These are phyloP conservation scores for Platygyra sinensis DNA, from an alignment of 64 coral and sea anemone genomes.

Conservation along the genomic window DNA sequence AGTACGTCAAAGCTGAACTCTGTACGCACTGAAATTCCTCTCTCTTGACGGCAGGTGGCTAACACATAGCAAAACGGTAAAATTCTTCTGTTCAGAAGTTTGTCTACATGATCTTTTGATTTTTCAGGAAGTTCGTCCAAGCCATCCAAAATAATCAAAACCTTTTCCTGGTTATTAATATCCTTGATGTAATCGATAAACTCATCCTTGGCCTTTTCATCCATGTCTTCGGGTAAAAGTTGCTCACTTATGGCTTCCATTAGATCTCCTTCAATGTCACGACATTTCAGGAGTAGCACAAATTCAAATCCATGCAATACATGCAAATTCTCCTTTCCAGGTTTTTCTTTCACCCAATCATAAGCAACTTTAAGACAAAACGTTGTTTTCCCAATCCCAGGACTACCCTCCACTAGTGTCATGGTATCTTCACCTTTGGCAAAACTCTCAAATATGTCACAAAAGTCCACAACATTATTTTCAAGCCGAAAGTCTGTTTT, in stretches of 20 bases:
- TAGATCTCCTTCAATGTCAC: constrained; percentile 26
- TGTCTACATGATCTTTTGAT: neutral
- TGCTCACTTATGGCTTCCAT: constrained; percentile 8
- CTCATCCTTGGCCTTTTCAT: neutral
- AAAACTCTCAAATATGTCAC: neutral
- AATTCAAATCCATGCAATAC: neutral
- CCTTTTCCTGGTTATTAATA: neutral
- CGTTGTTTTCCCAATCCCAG: constrained; percentile 50
- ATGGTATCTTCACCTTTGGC: neutral
- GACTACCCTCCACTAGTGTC: constrained; percentile 28
- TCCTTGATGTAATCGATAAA: neutral
- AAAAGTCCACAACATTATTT: neutral
- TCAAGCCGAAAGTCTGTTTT: neutral
- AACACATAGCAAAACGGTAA: constrained; percentile 20
- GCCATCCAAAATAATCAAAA: constrained; percentile 25
- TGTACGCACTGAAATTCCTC: constrained; percentile 12
- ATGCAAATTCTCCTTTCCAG: neutral
- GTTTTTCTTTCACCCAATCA: constrained; percentile 23
- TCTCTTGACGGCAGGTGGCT: constrained; percentile 35
- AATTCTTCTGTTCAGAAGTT: neutral
- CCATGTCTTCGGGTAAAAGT: constrained; percentile 12
- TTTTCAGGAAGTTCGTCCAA: constrained; percentile 18
- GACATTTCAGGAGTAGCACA: constrained; percentile 27
- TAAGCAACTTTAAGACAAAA: constrained; percentile 23
- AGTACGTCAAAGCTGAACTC: neutral